These are phyloP conservation scores for Periophthalmus modestus DNA, from an alignment of 2,113 vertebrate species.

Conservation along the genomic window DNA sequence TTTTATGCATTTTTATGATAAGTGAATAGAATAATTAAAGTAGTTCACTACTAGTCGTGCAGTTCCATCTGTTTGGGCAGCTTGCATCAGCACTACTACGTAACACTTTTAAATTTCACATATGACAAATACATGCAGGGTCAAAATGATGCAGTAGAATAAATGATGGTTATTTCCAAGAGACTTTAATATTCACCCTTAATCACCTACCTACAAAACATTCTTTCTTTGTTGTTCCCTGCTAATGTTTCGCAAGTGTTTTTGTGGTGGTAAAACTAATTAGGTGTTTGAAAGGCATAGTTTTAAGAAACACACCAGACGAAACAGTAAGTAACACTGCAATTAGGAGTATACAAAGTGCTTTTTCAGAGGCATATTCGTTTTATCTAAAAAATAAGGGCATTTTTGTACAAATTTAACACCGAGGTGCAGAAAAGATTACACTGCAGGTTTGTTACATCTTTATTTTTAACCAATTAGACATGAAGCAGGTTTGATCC, in stretches of 20 bases:
- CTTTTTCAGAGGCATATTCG: background rate
- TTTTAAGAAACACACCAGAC: background rate
- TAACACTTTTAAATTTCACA: background rate
- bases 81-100: background rate
- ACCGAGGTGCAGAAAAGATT: too few relatives aligned
- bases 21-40: background rate
- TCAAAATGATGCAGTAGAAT: background rate
- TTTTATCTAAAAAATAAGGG: background rate
- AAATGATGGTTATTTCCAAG: background rate
- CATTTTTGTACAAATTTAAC: too few relatives aligned
- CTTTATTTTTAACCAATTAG: too few relatives aligned
- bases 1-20: background rate
- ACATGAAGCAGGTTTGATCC: too few relatives aligned
- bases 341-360: background rate
- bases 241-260: background rate
- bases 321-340: background rate
- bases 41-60: background rate
- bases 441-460: too few relatives aligned
- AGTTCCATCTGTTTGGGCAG: conserved; percentile 4
- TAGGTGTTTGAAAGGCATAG: background rate
- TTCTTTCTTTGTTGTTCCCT: background rate
- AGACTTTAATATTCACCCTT: background rate
- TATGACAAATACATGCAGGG: background rate
- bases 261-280: background rate
- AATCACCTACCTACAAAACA: background rate